Percentiles rank a stretch among this genome's conserved stretches.
Conservation (phyloP, 2,888 invertebrate genomes). For the Danaus chrysippus region DNA sequence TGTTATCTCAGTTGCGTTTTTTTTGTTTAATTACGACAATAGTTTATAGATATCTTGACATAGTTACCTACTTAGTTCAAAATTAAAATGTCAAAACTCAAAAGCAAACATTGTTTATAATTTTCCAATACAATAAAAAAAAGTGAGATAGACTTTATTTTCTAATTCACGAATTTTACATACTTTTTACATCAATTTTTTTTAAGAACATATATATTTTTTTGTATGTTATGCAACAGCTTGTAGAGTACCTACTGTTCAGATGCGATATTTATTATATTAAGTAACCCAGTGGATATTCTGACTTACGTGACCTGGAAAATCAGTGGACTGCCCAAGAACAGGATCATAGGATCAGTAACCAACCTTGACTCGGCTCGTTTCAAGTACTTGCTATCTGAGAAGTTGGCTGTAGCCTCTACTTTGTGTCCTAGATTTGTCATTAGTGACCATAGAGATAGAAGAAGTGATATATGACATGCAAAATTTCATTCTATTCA, state of each 20-base stretch:
- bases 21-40: too few relatives aligned
- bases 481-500: neutral
- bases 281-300: slow-evolving; percentile 96
- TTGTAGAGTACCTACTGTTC: slow-evolving; percentile 92
- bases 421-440: slow-evolving; percentile 95
- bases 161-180: too few relatives aligned
- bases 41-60: too few relatives aligned
- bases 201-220: neutral
- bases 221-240: slow-evolving; percentile 47
- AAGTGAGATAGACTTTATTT: too few relatives aligned
- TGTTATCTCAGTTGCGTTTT: too few relatives aligned
- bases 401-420: slow-evolving; percentile 88
- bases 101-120: too few relatives aligned
- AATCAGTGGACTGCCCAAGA: slow-evolving; percentile 91
- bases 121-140: too few relatives aligned
- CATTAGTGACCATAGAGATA: slow-evolving; percentile 96
- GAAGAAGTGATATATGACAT: slow-evolving; percentile 80
- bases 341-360: slow-evolving; percentile 94
- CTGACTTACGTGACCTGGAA: slow-evolving; percentile 97
- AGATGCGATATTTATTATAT: slow-evolving; percentile 90
- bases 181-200: too few relatives aligned
- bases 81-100: too few relatives aligned
- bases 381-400: slow-evolving; percentile 92
- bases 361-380: slow-evolving; percentile 96
- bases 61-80: too few relatives aligned